Conservation (phyloP, 2,888 invertebrate species). For the Nebria brevicollis region DNA sequence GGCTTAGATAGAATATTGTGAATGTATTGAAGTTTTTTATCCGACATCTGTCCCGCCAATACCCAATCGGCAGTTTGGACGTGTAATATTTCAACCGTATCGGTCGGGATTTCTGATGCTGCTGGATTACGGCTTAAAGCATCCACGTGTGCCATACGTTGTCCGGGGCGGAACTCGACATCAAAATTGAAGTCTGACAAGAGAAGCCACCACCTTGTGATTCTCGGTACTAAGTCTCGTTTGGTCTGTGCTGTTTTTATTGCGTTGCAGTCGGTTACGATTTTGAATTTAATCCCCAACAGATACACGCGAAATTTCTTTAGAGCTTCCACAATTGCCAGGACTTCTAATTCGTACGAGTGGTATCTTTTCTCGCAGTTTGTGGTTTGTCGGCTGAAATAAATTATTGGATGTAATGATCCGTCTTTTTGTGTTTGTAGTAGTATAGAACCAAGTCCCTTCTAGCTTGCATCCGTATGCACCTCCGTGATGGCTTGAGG, state of each 20-base stretch:
- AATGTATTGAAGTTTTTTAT: constrained; percentile 28
- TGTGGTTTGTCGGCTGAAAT: constrained; percentile 55
- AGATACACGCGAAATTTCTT: constrained; percentile 56
- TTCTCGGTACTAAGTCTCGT: constrained; percentile 49
- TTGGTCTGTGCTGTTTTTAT: constrained; percentile 48
- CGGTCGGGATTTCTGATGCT: constrained; percentile 47
- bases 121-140: constrained; percentile 51
- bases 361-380: constrained; percentile 55
- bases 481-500: constrained; percentile 52
- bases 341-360: constrained; percentile 57
- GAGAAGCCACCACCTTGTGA: constrained; percentile 49
- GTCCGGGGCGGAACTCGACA: constrained; percentile 50
- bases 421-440: constrained; percentile 51
- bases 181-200: constrained; percentile 51
- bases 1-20: constrained; percentile 39
- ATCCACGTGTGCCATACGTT: constrained; percentile 55
- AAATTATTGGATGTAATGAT: constrained; percentile 53
- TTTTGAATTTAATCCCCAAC: constrained; percentile 53
- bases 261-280: constrained; percentile 53
- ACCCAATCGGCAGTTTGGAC: constrained; percentile 51
- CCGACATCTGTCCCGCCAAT: constrained; percentile 45
- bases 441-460: constrained; percentile 53
- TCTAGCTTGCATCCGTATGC: constrained; percentile 53
- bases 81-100: constrained; percentile 45
- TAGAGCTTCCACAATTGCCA: constrained; percentile 57